A percentile compares a stretch with the other conserved stretches of the same genome.
phyloP scores from a whole-genome alignment of 2,888 invertebrate species.

The Galeopsomyia nigrocyanea region DNA sequence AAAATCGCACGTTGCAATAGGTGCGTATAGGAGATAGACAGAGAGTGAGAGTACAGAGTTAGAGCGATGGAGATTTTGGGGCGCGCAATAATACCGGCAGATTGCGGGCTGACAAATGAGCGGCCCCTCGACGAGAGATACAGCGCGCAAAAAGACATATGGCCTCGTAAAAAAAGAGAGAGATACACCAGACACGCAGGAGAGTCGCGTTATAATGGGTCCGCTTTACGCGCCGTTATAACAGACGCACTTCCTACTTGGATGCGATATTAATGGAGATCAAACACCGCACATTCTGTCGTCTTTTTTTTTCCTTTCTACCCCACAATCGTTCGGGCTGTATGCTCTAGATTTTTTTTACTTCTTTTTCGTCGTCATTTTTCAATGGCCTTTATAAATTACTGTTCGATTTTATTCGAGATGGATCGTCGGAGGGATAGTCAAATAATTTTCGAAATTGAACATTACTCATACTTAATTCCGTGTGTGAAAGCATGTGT shows the following conservation, averaged over 20 bases:
- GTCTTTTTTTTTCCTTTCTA: not conserved
- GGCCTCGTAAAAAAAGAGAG: conserved; percentile 65
- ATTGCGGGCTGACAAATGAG: conserved; percentile 67
- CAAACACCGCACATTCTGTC: conserved; percentile 66
- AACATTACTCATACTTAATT: too few relatives aligned
- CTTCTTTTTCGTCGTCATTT: conserved; percentile 9
- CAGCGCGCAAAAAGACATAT: conserved; percentile 63
- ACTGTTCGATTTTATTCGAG: too few relatives aligned
- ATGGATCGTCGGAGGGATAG: too few relatives aligned
- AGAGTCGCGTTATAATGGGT: conserved; percentile 26
- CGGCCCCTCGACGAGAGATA: conserved; percentile 52
- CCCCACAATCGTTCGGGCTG: not conserved
- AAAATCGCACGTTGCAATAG: conserved; percentile 49
- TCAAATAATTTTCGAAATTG: too few relatives aligned
- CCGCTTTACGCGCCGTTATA: conserved; percentile 1
- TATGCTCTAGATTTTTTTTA: too few relatives aligned
- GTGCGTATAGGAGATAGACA: not conserved
- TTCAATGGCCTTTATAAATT: not conserved
- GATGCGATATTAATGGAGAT: conserved; percentile 69
- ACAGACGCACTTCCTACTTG: conserved; percentile 45
- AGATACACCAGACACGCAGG: conserved; percentile 53
- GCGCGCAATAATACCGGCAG: conserved; percentile 43
- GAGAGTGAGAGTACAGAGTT: not conserved
- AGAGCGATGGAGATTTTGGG: conserved; percentile 25
- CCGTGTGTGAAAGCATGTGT: too few relatives aligned